A percentile compares a stretch with the other conserved stretches of the same genome.
Conservation (phyloP, 2,113 vertebrate genomes). For the Sitta europaea region DNA sequence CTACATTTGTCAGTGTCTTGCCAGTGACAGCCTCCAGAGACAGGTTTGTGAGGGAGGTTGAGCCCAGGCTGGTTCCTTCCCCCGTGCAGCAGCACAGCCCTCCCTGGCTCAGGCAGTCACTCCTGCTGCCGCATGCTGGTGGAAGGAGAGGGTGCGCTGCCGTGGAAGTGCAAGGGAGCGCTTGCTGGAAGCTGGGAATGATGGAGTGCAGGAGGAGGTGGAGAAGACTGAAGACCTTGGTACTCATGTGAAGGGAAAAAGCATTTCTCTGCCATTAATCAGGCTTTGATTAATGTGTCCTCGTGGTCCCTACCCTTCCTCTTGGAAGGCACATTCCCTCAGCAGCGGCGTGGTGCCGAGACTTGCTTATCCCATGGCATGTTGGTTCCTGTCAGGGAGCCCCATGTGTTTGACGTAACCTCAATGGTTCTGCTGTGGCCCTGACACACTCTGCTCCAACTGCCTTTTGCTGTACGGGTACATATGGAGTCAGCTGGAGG, state of each 20-base stretch:
- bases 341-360: background rate
- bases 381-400: background rate
- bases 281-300: background rate
- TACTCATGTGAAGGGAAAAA: background rate
- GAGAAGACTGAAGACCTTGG: background rate
- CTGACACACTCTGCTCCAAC: background rate
- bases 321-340: background rate
- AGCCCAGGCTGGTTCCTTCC: background rate
- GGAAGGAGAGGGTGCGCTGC: background rate
- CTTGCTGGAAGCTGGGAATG: background rate
- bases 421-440: background rate
- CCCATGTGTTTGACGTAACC: accelerated
- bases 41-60: background rate
- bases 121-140: accelerated
- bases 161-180: too few relatives aligned
- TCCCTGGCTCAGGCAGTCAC: background rate
- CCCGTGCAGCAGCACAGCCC: background rate
- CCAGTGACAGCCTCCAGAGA: background rate
- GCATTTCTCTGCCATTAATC: background rate
- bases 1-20: background rate
- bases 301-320: background rate
- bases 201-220: background rate
- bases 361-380: background rate
- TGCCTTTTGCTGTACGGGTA: background rate
- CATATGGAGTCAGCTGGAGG: background rate